phyloP scores from a whole-genome alignment of 2,113 vertebrate species.

The Acanthochromis polyacanthus region DNA sequence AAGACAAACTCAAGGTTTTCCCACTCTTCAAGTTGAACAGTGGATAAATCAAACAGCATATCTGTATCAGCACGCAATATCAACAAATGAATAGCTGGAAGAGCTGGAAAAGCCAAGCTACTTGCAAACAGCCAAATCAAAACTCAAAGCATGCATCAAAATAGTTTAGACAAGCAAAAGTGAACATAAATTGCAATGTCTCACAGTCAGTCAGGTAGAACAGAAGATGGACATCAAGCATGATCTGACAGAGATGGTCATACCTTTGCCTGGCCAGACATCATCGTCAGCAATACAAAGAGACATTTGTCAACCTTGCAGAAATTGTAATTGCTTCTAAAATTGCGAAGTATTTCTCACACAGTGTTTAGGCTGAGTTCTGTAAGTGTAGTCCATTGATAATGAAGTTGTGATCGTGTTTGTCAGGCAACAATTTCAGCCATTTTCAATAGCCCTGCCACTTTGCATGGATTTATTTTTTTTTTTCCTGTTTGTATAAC shows the following conservation, averaged over 20 bases:
- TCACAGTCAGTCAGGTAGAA: neutral
- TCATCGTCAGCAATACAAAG: slow-evolving; percentile 65
- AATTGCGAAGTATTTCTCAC: too few relatives aligned
- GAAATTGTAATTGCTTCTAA: neutral
- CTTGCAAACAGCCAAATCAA: slow-evolving; percentile 1
- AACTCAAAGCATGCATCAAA: slow-evolving; percentile 45
- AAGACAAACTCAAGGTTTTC: too few relatives aligned
- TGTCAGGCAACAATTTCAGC: too few relatives aligned
- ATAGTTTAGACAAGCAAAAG: slow-evolving; percentile 1
- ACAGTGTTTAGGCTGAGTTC: too few relatives aligned
- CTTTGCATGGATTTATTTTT: too few relatives aligned
- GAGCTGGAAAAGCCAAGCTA: slow-evolving; percentile 9
- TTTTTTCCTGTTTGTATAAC: too few relatives aligned
- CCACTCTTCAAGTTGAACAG: too few relatives aligned
- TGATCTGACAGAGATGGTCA: slow-evolving; percentile 38
- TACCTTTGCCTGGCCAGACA: slow-evolving; percentile 95
- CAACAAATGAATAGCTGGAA: slow-evolving; percentile 14
- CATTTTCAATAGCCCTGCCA: too few relatives aligned
- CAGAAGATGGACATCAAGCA: slow-evolving; percentile 16
- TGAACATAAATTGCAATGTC: neutral
- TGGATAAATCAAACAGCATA: neutral
- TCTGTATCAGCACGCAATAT: neutral
- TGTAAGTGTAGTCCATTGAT: too few relatives aligned
- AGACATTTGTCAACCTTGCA: slow-evolving; percentile 57
- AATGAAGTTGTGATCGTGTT: too few relatives aligned